Evolutionary conservation across 2,113 vertebrate genomes (phyloP).

Genomic region (Prunella fulvescens): DNA sequence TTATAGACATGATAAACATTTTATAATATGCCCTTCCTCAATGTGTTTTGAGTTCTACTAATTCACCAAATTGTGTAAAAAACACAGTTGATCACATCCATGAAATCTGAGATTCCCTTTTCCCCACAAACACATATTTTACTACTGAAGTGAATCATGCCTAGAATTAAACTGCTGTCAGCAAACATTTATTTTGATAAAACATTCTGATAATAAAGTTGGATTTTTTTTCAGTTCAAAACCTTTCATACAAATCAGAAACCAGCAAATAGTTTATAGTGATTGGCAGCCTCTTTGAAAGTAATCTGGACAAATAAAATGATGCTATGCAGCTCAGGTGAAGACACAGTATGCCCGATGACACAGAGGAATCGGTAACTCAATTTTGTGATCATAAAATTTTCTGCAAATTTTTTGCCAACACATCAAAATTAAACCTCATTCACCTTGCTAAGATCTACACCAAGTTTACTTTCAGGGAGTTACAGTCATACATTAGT

Average conservation of each 20-base stretch:
- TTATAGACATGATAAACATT: not conserved
- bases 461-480: not conserved
- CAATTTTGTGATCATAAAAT: not conserved
- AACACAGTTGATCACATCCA: not conserved
- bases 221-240: not conserved
- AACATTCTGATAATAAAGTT: not conserved
- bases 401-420: not conserved
- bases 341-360: not conserved
- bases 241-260: not conserved
- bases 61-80: not conserved
- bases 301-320: not conserved
- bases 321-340: not conserved
- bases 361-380: not conserved
- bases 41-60: not conserved
- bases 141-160: not conserved
- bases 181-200: not conserved
- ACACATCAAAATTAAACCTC: not conserved
- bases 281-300: not conserved
- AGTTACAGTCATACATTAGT: not conserved
- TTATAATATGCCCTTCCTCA: not conserved
- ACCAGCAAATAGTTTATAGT: not conserved
- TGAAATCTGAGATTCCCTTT: not conserved
- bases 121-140: not conserved
- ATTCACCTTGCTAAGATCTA: not conserved
- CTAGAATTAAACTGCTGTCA: not conserved